Conservation (phyloP, 2,113 vertebrate genomes). For the Gnathonemus echidnorhynchus region DNA sequence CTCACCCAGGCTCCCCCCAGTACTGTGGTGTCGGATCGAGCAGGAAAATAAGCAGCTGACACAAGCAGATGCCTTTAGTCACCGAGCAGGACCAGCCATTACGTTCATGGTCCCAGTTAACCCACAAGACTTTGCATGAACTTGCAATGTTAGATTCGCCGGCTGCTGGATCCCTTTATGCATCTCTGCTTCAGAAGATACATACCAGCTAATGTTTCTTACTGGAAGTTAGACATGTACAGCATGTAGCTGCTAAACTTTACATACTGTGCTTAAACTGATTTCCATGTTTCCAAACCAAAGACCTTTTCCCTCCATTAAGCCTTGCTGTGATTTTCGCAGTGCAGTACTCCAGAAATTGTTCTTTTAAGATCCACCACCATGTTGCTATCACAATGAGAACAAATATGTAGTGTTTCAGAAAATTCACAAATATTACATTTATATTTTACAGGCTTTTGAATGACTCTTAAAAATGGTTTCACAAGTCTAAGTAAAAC, state of each 20-base stretch:
- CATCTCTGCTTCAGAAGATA: conserved; percentile 15
- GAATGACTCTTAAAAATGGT: not conserved
- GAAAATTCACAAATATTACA: not conserved
- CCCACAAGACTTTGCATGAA: conserved; percentile 37
- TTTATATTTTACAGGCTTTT: not conserved
- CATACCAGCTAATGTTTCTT: not conserved
- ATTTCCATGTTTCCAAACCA: not conserved
- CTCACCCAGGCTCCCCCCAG: not conserved
- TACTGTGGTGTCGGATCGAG: not conserved
- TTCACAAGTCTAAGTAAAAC: not conserved
- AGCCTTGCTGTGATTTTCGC: not conserved
- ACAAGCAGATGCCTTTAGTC: conserved; percentile 31
- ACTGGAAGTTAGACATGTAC: conserved; percentile 3
- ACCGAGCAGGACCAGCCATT: conserved; percentile 26
- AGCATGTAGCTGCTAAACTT: not conserved
- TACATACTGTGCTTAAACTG: not conserved
- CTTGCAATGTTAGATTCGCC: not conserved
- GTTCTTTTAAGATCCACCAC: not conserved
- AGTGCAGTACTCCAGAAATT: not conserved
- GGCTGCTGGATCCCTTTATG: conserved; percentile 34
- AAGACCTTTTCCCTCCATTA: not conserved
- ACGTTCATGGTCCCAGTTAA: not conserved
- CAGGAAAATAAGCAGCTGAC: conserved; percentile 31
- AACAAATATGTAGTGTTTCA: not conserved
- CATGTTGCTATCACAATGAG: not conserved